Base-by-base conservation (phyloP, 1,140 invertebrate genomes). In the Lasioglossum albipes region DNA sequence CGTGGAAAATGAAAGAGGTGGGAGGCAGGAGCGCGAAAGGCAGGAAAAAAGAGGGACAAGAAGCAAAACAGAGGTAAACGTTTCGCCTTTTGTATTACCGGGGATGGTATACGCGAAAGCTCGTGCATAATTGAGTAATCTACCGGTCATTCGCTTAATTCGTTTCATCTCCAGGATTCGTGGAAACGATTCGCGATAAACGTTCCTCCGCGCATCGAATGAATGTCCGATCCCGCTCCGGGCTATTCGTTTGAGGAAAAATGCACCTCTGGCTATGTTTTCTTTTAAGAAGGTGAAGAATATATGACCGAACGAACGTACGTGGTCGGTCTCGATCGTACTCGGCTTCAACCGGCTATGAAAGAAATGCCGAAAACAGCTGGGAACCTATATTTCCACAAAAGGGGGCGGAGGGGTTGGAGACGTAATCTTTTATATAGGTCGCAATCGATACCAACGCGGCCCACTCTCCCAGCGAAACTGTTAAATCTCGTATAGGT, bases 351-450 rank as follows among this genome's bases (percentile, higher is more conserved):
- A 36, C 22, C 57, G 59, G 31, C 42, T 69, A 78, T 13, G 66
- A 78, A 64, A 70, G 18, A 27, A 52, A 70, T 36, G 49, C 18
- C 49, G 67, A 69, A 69, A 22, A 69, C 45, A 31, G 22, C n/a
- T 31, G 59, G 52, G 72, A 57, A 79, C 62, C 49, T 45, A 73
- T 73, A 71, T 74, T 74, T 31, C 77, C 41, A 59, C 54, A 36
- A 79, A 65, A 31, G 41, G 16, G 76, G 4, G 9, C 52, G 20
- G 20, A 20, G 27, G 18, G 31, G 62, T 4, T 20, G 42, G 9
- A 20, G 27, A 72, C 66, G 67, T 79, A 74, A 64, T 79, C 77
- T 73, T 79, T 79, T 79, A 79, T 79, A 74, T 79, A 79, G 77
- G 77, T 79, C 62, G 71, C 77, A 79, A 79, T 79, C 77, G 71